Evolutionary conservation across 2,113 vertebrate species (phyloP).

Genomic region (Papio anubis): DNA sequence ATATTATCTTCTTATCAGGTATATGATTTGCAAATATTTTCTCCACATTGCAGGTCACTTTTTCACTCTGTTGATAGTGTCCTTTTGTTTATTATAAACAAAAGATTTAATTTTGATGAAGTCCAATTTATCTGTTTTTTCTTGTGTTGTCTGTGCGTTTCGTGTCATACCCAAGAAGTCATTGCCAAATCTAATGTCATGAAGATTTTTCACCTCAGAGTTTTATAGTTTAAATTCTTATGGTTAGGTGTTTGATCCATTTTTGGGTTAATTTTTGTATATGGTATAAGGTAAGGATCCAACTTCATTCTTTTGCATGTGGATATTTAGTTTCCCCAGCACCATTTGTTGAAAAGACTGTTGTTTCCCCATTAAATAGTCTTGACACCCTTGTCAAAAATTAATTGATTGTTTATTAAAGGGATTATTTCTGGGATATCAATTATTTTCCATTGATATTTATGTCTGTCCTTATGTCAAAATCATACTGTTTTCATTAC

Average conservation of each 20-base stretch:
- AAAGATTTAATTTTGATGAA: background rate
- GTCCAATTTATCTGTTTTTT: background rate
- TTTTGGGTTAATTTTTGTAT: background rate
- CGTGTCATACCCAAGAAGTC: background rate
- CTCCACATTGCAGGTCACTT: background rate
- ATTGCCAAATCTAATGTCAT: background rate
- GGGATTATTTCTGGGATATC: background rate
- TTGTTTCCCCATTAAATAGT: background rate
- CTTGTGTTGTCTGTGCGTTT: background rate
- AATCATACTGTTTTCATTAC: background rate
- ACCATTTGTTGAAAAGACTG: background rate
- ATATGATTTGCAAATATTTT: background rate
- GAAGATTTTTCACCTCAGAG: background rate
- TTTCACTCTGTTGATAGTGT: background rate
- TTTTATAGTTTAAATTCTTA: background rate
- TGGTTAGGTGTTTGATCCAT: background rate
- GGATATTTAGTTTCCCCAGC: background rate
- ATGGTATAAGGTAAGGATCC: background rate
- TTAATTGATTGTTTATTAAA: background rate
- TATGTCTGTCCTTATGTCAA: background rate
- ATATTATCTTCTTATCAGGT: background rate
- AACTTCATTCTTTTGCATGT: background rate
- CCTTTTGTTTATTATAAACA: background rate
- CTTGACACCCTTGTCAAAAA: background rate
- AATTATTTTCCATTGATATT: background rate